Base-by-base conservation (phyloP, 2,113 vertebrate species). In the Acinonyx jubatus region DNA sequence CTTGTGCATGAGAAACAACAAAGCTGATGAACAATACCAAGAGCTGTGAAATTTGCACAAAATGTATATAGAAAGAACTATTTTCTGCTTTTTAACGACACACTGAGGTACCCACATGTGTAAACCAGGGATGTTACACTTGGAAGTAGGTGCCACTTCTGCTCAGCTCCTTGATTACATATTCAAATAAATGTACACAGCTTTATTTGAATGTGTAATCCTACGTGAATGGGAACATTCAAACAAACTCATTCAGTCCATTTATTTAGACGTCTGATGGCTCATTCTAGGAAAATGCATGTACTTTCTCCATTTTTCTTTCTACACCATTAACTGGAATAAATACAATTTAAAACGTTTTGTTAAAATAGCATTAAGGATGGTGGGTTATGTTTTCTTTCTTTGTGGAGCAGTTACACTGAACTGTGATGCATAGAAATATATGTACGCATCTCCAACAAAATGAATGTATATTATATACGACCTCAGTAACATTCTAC, bases 361-460 rank as follows among this genome's bases (percentile, higher is more conserved):
- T 95, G 74, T 94, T 97, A 98, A 97, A 97, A 92, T 88, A 91
- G 71, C 81, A 93, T 84, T 96, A 97, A 97, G 83, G 27, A 65
- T 95, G 15, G 52, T 23, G 36, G 78, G 29, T 86, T 92, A 19
- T 71, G 63, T 61, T 33, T 89, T 65, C 38, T 91, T 90, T 80
- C 55, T 96, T 93, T 93, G 33, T 78, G 15, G 1, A 78, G 27
- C 3, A 89, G 36, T 82, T 69, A 52, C 73, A 57, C 7, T 68
- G 66, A 97, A 85, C 6, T n/a, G 10, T 23, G 4, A 91, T 65
- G 18, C n/a, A 57, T 1, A 79, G 69, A 91, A 87, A 90, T 25
- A 87, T 66, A 87, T 23, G 41, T 45, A 50, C 48, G 7, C 18
- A 48, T 69, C 7, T 55, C 18, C 19, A 84, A 45, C 92, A 71